phyloP scores from a whole-genome alignment of 92 coral and sea anemone species.

The Metridium senile region DNA sequence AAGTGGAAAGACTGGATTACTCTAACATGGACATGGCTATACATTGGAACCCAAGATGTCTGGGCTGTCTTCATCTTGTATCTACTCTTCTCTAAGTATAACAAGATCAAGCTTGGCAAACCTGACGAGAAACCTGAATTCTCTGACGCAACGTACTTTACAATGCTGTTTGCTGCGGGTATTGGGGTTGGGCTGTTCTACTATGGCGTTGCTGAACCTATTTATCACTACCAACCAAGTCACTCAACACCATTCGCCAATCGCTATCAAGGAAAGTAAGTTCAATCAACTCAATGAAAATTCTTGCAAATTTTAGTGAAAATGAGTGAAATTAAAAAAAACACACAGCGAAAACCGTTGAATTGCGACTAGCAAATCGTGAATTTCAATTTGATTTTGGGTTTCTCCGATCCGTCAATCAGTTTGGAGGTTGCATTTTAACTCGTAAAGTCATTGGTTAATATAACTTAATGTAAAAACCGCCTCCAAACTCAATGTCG shows the following conservation, averaged over 20 bases:
- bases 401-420: not conserved
- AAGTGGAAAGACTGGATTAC: conserved; percentile 76
- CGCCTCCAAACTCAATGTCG: not conserved
- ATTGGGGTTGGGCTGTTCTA: conserved; percentile 87
- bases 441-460: not conserved
- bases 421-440: not conserved
- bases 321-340: not conserved
- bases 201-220: conserved; percentile 89
- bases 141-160: conserved; percentile 83
- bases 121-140: conserved; percentile 89
- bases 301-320: not conserved
- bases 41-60: conserved; percentile 82
- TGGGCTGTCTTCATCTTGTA: conserved; percentile 87
- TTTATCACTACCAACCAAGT: conserved; percentile 75
- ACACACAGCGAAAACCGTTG: no score
- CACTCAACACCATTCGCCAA: conserved; percentile 47
- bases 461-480: not conserved
- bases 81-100: conserved; percentile 82
- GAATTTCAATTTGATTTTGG: not conserved
- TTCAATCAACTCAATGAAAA: no score
- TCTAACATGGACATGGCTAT: conserved; percentile 85
- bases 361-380: no score
- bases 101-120: conserved; percentile 76
- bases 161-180: conserved; percentile 93
- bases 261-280: conserved; percentile 75